Percentiles rank a stretch among this genome's conserved stretches.
Evolutionary conservation across 30 jellyfish, hydroid and myxozoan genomes (phyloP).

Genomic region (Cassiopea xamachana): DNA sequence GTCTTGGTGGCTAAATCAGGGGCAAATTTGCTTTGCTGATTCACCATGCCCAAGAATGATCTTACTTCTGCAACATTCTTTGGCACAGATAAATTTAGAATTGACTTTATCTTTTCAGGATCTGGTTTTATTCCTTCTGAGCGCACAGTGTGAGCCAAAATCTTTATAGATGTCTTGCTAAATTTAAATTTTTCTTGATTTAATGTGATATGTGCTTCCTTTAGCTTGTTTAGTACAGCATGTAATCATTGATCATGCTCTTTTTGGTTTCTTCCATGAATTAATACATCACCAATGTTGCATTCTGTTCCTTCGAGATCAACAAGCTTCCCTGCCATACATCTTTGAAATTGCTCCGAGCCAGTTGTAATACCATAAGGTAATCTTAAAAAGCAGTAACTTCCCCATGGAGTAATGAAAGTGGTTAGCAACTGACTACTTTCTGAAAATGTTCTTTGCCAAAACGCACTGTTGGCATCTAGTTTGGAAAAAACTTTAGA

Average conservation of each 20-base stretch:
- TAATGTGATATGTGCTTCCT: too few relatives aligned
- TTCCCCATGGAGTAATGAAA: conserved; percentile 5
- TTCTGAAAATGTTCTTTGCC: conserved; percentile 29
- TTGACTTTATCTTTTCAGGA: conserved; percentile 1
- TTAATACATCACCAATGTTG: conserved; percentile 52
- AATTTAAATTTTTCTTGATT: conserved; percentile 59
- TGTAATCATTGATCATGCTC: conserved; percentile 53
- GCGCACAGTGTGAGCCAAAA: conserved; percentile 48
- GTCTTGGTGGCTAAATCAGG: background rate
- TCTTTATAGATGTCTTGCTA: background rate
- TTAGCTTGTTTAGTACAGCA: background rate
- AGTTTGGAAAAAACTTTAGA: conserved; percentile 51
- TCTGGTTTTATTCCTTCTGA: background rate
- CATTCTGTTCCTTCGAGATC: conserved; percentile 29
- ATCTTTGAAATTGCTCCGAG: conserved; percentile 51
- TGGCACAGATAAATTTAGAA: conserved; percentile 26
- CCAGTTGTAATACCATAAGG: conserved; percentile 13
- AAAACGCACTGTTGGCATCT: conserved; percentile 74
- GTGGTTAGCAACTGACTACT: too few relatives aligned
- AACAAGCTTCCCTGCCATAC: background rate
- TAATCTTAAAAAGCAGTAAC: conserved; percentile 58
- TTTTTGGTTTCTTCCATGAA: background rate
- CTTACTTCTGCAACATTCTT: background rate
- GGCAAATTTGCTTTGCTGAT: too few relatives aligned
- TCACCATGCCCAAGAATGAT: too few relatives aligned